phyloP scores from a whole-genome alignment of 1,140 invertebrate species.

The Brachionus calyciflorus region DNA sequence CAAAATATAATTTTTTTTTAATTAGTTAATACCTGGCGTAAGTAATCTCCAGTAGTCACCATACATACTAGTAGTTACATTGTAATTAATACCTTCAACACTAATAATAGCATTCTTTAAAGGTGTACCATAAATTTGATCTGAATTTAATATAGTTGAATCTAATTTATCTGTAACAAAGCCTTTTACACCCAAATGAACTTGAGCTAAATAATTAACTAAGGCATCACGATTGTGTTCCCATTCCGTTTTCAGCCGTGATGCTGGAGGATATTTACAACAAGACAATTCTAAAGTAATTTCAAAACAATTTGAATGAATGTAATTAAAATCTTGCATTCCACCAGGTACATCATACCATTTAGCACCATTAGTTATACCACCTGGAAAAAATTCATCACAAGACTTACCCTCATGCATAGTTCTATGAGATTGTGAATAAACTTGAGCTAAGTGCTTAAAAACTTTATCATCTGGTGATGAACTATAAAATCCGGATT shows the following conservation, averaged over 20 bases:
- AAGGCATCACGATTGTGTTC: slow-evolving; percentile 45
- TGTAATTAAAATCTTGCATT: slow-evolving; percentile 99
- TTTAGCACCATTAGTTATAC: slow-evolving; percentile 46
- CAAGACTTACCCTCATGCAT: slow-evolving; percentile 15
- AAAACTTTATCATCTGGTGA: slow-evolving; percentile 40
- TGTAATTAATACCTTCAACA: slow-evolving; percentile 63
- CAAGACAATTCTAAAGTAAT: slow-evolving; percentile 94
- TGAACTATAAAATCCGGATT: not conserved
- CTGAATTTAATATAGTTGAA: slow-evolving; percentile 1
- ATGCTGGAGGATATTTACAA: slow-evolving; percentile 78
- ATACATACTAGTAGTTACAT: slow-evolving; percentile 51
- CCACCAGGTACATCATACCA: slow-evolving; percentile 62
- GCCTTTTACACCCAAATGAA: slow-evolving; percentile 81
- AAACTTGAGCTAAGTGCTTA: not conserved
- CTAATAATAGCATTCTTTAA: slow-evolving; percentile 73
- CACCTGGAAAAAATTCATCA: slow-evolving; percentile 22
- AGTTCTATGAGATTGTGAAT: slow-evolving; percentile 27
- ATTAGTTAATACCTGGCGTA: slow-evolving; percentile 79
- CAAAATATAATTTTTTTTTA: too few relatives aligned
- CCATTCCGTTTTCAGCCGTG: slow-evolving; percentile 23
- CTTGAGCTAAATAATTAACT: slow-evolving; percentile 61
- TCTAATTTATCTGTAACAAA: slow-evolving; percentile 65
- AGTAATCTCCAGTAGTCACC: slow-evolving; percentile 93
- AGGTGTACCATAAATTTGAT: slow-evolving; percentile 20
- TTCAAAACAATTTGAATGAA: slow-evolving; percentile 96